Evolutionary conservation across 2,113 vertebrate species (phyloP), one percentile per base, ranked within the genome.

Genomic region (Cryptotis parvus): DNA sequence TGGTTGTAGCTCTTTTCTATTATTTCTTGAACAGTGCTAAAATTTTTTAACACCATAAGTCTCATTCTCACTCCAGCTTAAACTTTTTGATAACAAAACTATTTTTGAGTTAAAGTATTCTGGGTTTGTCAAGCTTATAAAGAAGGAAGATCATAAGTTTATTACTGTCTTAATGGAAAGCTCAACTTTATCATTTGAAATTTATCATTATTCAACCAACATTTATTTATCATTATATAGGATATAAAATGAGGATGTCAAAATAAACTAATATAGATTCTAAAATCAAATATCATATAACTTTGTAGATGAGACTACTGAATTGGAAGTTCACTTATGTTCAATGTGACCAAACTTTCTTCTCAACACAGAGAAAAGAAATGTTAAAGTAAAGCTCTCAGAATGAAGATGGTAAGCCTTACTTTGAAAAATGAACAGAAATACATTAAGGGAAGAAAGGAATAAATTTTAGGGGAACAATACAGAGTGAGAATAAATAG

Each of bases 71-170:
- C 61, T 93, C 49, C 33, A 90, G 77, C 26, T 70, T 94, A 69
- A 91, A 82, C 45, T 94, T 24, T 49, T 33, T 39, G 58, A 96
- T 97, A 92, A 94, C 45, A 4, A 96, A 96, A 88, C 96, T 96
- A 92, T 92, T 94, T 96, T 97, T 96, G 93, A 76, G 76, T 90
- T 94, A 96, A 95, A n/a, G 84, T 83, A 91, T 80, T 77, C 90
- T n/a, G 79, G 91, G 82, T 96, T 95, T 95, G 93, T 80, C 91
- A 96, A 95, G 77, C 94, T 92, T 95, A 95, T 95, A 91, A 96
- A 90, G 89, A 97, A 91, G 43, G 97, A 97, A 97, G 95, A 92
- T 97, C 89, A 96, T 89, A 80, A 80, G 55, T 94, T 96, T 95
- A 84, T 75, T 83, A 58, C 78, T 39, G 58, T 66, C 45, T 72